Evolutionary conservation across 2,113 vertebrate genomes (phyloP).

Genomic region (Opisthocomus hoazin): DNA sequence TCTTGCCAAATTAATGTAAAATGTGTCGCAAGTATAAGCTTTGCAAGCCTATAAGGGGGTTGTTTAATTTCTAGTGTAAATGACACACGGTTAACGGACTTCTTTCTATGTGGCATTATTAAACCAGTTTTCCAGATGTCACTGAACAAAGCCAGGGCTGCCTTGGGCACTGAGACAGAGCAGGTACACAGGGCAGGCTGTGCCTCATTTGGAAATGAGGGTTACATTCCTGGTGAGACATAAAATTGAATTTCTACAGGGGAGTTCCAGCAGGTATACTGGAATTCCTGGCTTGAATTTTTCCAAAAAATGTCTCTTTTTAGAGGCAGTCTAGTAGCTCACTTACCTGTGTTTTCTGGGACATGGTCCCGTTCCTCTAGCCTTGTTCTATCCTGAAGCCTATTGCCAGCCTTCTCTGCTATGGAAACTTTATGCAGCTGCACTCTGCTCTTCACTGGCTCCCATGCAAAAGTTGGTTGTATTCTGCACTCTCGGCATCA

Average conservation of each 20-base stretch:
- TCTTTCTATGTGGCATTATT: neutral
- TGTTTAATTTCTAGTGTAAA: neutral
- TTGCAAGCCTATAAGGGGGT: neutral
- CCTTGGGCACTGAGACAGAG: neutral
- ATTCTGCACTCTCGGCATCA: neutral
- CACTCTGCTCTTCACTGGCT: neutral
- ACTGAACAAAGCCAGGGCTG: neutral
- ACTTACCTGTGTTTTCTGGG: neutral
- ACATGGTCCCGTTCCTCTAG: neutral
- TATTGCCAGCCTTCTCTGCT: neutral
- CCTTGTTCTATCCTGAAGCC: neutral
- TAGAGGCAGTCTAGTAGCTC: neutral
- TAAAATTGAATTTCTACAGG: neutral
- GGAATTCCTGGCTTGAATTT: neutral
- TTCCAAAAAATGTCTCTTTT: neutral
- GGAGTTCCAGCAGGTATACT: neutral
- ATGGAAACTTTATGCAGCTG: neutral
- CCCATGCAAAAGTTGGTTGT: neutral
- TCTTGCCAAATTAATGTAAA: neutral
- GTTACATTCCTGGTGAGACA: neutral
- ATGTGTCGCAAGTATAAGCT: neutral
- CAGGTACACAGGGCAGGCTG: neutral
- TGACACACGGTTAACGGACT: rapidly evolving
- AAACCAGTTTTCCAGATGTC: neutral
- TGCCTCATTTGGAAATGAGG: neutral